Conservation (phyloP, 2,888 invertebrate species). For the Amiota communis region DNA sequence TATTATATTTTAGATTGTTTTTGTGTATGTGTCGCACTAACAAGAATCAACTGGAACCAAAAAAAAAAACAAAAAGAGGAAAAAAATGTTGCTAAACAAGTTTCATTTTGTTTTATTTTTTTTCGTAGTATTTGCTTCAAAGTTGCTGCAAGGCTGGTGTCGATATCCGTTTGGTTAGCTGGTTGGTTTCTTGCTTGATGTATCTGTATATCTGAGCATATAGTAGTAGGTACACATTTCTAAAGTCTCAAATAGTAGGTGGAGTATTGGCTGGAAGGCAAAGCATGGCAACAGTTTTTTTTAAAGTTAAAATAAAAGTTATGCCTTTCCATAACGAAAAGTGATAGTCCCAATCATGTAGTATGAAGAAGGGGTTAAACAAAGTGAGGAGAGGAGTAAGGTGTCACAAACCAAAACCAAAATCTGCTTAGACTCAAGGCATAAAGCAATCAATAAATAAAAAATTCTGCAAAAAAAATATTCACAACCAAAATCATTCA, state of each 20-base stretch:
- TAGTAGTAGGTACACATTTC: slow-evolving; percentile 43
- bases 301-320: slow-evolving; percentile 16
- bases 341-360: not conserved
- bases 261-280: slow-evolving; percentile 13
- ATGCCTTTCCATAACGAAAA: not conserved
- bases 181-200: slow-evolving; percentile 8
- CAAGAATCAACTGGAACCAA: too few relatives aligned
- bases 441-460: not conserved
- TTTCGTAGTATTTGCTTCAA: too few relatives aligned
- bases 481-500: not conserved
- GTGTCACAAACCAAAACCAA: too few relatives aligned
- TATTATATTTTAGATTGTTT: too few relatives aligned
- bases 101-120: slow-evolving; percentile 34
- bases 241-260: slow-evolving; percentile 41
- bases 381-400: too few relatives aligned
- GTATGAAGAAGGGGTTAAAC: too few relatives aligned
- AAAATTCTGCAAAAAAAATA: not conserved
- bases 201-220: slow-evolving; percentile 42
- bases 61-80: too few relatives aligned
- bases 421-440: not conserved
- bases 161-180: slow-evolving; percentile 23
- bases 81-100: slow-evolving; percentile 47
- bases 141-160: too few relatives aligned
- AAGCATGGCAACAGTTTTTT: too few relatives aligned
- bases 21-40: too few relatives aligned